Percentiles rank a stretch among this genome's conserved stretches.
phyloP scores from a whole-genome alignment of 2,113 vertebrate species.

The Rhinopithecus roxellana region DNA sequence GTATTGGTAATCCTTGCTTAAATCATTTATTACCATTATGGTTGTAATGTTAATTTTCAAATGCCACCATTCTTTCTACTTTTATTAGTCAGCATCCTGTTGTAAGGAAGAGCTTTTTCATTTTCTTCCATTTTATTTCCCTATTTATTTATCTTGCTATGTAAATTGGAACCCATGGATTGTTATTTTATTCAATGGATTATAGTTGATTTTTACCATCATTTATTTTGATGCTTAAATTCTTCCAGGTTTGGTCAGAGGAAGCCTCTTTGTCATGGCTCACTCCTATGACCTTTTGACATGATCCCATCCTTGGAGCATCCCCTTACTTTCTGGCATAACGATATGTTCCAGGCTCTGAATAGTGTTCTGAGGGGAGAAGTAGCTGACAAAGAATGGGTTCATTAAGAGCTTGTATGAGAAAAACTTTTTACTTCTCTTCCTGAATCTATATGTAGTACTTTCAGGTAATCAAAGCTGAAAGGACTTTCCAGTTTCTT shows the following conservation, averaged over 20 bases:
- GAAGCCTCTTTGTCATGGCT: neutral
- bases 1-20: neutral
- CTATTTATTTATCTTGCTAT: neutral
- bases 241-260: neutral
- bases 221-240: neutral
- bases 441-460: neutral
- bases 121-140: neutral
- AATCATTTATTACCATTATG: neutral
- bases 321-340: neutral
- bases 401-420: neutral
- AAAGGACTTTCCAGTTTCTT: neutral
- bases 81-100: neutral
- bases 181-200: neutral
- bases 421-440: neutral
- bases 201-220: neutral
- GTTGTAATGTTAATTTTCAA: neutral
- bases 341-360: neutral
- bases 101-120: neutral
- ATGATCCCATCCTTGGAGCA: neutral
- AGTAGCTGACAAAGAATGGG: neutral
- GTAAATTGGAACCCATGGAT: neutral
- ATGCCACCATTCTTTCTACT: neutral
- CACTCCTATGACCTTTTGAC: neutral
- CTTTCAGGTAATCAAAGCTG: neutral
- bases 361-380: neutral